phyloP scores from a whole-genome alignment of 1,140 invertebrate genomes.

The Drosophila micromelanica region DNA sequence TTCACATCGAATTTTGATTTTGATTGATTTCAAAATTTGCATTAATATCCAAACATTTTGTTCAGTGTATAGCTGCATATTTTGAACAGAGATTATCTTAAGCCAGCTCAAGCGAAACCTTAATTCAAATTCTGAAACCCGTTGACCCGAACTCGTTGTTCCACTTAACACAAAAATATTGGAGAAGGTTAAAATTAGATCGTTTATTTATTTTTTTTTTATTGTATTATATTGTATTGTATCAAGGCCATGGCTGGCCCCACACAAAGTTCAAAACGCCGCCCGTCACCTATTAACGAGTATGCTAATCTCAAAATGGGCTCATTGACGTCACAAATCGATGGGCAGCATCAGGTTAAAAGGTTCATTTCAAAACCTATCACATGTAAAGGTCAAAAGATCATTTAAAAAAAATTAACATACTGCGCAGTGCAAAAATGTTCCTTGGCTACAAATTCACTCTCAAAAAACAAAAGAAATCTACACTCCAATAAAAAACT shows the following conservation, averaged over 20 bases:
- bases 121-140: slow-evolving; percentile 47
- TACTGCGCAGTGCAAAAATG: slow-evolving; percentile 11
- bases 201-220: background rate
- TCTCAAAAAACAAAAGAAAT: too few species aligned
- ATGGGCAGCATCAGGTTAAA: slow-evolving; percentile 7
- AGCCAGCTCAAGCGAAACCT: slow-evolving; percentile 10
- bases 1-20: too few species aligned
- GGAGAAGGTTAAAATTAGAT: slow-evolving; percentile 37
- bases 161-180: slow-evolving; percentile 33
- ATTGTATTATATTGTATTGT: background rate
- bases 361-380: slow-evolving; percentile 23
- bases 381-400: slow-evolving; percentile 35
- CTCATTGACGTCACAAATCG: slow-evolving; percentile 38
- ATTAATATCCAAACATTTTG: background rate
- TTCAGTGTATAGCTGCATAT: slow-evolving; percentile 22
- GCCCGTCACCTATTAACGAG: slow-evolving; percentile 31
- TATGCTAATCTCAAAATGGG: slow-evolving; percentile 33
- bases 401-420: slow-evolving; percentile 6
- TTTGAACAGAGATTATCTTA: slow-evolving; percentile 22
- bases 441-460: background rate
- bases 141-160: slow-evolving; percentile 49
- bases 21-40: too few species aligned
- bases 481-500: background rate
- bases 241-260: slow-evolving; percentile 29
- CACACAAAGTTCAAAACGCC: slow-evolving; percentile 36